Percentiles rank a stretch among this genome's conserved stretches.
These are phyloP conservation scores for Chaetodon trifasciatus DNA, from an alignment of 2,797 vertebrate species.

Conservation along the genomic window DNA sequence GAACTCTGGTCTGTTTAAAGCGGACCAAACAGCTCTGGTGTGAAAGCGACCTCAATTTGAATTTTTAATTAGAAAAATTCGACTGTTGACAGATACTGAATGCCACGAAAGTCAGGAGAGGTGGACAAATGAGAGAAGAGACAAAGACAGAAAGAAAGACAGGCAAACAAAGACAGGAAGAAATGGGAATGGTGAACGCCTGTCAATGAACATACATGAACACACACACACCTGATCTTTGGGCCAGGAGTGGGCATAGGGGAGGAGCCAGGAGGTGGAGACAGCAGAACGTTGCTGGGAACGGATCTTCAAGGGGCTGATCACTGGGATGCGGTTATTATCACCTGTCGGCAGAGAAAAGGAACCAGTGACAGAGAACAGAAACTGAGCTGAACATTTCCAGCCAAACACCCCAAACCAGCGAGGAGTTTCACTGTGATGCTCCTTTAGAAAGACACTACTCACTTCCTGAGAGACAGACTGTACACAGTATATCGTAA, in stretches of 20 bases:
- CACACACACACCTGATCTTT: constrained; percentile 81
- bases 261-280: constrained; percentile 94
- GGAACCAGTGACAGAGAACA: constrained; percentile 29
- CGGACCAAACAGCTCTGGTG: no score
- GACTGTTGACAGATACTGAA: not conserved
- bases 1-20: no score
- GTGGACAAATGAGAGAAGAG: not conserved
- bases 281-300: constrained; percentile 94
- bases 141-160: not conserved
- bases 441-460: not conserved
- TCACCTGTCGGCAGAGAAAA: constrained; percentile 86
- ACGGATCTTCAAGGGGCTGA: constrained; percentile 93
- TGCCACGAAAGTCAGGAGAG: not conserved
- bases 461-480: not conserved
- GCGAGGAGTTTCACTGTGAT: not conserved
- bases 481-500: not conserved
- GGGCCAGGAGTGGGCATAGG: constrained; percentile 92
- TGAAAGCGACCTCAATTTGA: no score
- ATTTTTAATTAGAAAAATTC: not conserved
- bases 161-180: no score
- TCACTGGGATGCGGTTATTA: constrained; percentile 95
- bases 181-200: no score
- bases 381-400: constrained; percentile 8
- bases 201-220: not conserved
- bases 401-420: not conserved